Percentiles rank a stretch among this genome's conserved stretches.
These are phyloP conservation scores for Pachyrhynchus sulphureomaculatus DNA, from an alignment of 1,140 invertebrate species.

Conservation along the genomic window DNA sequence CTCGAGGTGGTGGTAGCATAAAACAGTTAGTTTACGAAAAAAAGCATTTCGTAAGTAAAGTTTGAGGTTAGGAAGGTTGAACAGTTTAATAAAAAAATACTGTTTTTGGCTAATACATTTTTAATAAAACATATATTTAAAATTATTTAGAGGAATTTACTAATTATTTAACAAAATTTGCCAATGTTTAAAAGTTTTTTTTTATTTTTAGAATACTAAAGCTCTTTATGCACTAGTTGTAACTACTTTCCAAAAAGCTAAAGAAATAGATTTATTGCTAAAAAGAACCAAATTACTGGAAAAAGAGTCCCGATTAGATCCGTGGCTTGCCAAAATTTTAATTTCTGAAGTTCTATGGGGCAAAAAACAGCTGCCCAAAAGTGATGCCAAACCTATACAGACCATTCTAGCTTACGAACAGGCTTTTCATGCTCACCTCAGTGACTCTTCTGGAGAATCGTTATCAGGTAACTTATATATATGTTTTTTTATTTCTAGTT, in stretches of 20 bases:
- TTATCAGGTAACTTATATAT: conserved; percentile 46
- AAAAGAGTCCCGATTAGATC: conserved; percentile 68
- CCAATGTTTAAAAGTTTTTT: not conserved
- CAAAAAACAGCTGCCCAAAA: conserved; percentile 62
- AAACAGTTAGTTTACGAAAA: conserved; percentile 71
- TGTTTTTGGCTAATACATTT: no score
- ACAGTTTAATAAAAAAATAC: conserved; percentile 10
- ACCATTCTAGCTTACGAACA: conserved; percentile 68
- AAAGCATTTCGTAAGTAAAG: conserved; percentile 53
- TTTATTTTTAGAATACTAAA: conserved; percentile 63
- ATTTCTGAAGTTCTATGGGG: conserved; percentile 83
- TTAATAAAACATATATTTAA: conserved; percentile 6
- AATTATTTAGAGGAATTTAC: not conserved
- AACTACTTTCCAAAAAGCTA: conserved; percentile 68
- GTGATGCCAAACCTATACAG: conserved; percentile 67
- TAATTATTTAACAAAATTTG: not conserved
- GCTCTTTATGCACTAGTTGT: conserved; percentile 71
- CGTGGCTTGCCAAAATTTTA: conserved; percentile 70
- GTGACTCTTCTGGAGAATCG: conserved; percentile 30
- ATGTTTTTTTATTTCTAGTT: conserved; percentile 35
- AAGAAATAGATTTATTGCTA: conserved; percentile 65
- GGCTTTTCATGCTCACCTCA: conserved; percentile 52
- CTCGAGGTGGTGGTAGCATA: conserved; percentile 67
- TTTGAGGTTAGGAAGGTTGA: conserved; percentile 33
- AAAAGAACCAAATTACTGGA: conserved; percentile 62